phyloP scores from a whole-genome alignment of 2,888 invertebrate genomes.

The Allolobophora icterica region DNA sequence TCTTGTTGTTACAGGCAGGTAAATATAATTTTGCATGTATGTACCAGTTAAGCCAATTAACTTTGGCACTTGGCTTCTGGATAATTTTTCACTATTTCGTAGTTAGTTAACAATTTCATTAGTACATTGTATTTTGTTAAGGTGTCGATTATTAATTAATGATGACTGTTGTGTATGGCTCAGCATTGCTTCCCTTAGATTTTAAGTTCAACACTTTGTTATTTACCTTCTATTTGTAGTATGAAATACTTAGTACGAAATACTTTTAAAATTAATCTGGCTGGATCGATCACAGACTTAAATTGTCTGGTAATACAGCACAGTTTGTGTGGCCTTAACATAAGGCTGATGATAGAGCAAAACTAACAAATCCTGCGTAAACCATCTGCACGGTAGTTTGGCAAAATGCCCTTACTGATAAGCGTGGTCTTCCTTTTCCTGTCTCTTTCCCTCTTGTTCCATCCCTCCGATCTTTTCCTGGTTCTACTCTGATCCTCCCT shows the following conservation, averaged over 20 bases:
- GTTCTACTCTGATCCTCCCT: too few relatives aligned
- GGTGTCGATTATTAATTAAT: not conserved
- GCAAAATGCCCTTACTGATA: too few relatives aligned
- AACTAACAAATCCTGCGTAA: not conserved
- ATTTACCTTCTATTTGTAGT: not conserved
- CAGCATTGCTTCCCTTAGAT: slow-evolving; percentile 27
- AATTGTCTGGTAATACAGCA: slow-evolving; percentile 17
- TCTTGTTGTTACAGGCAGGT: not conserved
- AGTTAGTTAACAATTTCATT: slow-evolving; percentile 5
- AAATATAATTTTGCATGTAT: not conserved
- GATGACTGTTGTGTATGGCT: slow-evolving; percentile 25
- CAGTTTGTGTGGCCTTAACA: not conserved
- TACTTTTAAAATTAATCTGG: not conserved
- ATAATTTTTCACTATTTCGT: not conserved
- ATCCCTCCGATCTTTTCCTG: too few relatives aligned
- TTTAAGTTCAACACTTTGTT: slow-evolving; percentile 12
- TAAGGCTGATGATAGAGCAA: not conserved
- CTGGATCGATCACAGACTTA: not conserved
- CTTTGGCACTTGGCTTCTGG: not conserved
- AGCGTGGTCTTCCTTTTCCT: too few relatives aligned
- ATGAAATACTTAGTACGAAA: not conserved
- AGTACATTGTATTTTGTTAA: slow-evolving; percentile 18
- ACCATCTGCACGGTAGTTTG: too few relatives aligned
- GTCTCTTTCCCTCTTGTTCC: too few relatives aligned
- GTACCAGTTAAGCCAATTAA: slow-evolving; percentile 9